Percentiles rank a stretch among this genome's conserved stretches.
Evolutionary conservation across 2,888 invertebrate species (phyloP).

Genomic region (Limnephilus rhombicus): DNA sequence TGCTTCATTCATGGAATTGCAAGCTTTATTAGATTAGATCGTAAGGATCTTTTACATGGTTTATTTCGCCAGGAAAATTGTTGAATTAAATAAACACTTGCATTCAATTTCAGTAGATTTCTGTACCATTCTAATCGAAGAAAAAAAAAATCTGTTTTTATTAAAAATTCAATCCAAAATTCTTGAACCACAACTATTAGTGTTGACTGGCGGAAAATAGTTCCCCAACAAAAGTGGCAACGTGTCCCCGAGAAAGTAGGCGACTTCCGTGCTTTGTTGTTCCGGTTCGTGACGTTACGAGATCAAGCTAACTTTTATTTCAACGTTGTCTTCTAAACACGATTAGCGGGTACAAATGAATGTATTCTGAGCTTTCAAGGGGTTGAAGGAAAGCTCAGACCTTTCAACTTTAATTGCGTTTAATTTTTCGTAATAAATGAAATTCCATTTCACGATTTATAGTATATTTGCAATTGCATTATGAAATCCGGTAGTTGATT

Average conservation of each 20-base stretch:
- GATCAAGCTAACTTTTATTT: neutral
- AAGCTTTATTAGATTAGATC: too few relatives aligned
- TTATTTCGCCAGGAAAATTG: too few relatives aligned
- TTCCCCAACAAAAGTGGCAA: too few relatives aligned
- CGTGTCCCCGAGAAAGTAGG: too few relatives aligned
- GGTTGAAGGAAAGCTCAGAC: neutral
- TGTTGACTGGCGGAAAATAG: neutral
- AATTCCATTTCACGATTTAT: neutral
- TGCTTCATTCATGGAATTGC: too few relatives aligned
- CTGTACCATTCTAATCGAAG: neutral
- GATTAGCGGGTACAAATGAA: neutral
- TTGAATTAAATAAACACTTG: too few relatives aligned
- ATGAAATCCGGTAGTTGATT: too few relatives aligned
- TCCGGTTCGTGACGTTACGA: neutral
- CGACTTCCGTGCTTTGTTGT: too few relatives aligned
- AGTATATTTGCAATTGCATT: neutral
- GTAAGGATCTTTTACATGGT: too few relatives aligned
- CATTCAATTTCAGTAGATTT: neutral
- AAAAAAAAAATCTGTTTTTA: too few relatives aligned
- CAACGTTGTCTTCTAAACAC: neutral
- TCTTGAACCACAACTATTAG: neutral
- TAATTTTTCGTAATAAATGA: too few relatives aligned
- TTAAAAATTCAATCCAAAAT: too few relatives aligned
- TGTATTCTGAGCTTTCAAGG: neutral
- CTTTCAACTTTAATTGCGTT: neutral